Evolutionary conservation across 2,113 vertebrate genomes (phyloP).

Genomic region (Notarius lentiginosus): DNA sequence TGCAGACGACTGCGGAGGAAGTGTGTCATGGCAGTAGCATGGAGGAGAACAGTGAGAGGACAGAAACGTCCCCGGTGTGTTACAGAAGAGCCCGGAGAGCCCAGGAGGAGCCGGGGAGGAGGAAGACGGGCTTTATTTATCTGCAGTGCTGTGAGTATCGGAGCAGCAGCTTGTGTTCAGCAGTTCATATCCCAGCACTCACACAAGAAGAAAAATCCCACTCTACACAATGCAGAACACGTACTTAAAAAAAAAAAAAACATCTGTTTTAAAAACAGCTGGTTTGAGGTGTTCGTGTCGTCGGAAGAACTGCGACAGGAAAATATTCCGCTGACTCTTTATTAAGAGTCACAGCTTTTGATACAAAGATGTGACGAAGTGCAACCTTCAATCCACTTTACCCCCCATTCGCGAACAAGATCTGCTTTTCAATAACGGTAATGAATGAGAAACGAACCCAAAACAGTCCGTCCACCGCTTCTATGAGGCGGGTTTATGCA

Average conservation of each 20-base stretch:
- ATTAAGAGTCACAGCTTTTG: background rate
- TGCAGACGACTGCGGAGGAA: slow-evolving; percentile 68
- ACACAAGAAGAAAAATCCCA: background rate
- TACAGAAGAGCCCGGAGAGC: background rate
- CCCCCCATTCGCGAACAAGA: background rate
- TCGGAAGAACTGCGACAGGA: background rate
- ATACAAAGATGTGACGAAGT: no score
- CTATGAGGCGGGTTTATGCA: no score
- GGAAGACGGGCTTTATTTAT: slow-evolving; percentile 62
- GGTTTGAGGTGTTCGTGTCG: background rate
- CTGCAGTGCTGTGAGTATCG: slow-evolving; percentile 75
- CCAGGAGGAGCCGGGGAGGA: slow-evolving; percentile 63
- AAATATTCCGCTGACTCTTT: background rate
- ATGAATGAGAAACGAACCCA: background rate
- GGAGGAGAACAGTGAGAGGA: slow-evolving; percentile 55
- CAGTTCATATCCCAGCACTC: background rate
- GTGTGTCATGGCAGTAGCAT: slow-evolving; percentile 42
- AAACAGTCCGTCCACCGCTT: no score
- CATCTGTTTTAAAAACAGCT: background rate
- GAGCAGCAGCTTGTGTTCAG: background rate
- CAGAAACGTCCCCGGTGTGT: background rate
- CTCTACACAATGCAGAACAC: background rate
- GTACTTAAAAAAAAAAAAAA: background rate
- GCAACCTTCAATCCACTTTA: background rate
- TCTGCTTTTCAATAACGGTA: background rate